Conservation (phyloP, 2,797 vertebrate genomes). For the Fundulus diaphanus region DNA sequence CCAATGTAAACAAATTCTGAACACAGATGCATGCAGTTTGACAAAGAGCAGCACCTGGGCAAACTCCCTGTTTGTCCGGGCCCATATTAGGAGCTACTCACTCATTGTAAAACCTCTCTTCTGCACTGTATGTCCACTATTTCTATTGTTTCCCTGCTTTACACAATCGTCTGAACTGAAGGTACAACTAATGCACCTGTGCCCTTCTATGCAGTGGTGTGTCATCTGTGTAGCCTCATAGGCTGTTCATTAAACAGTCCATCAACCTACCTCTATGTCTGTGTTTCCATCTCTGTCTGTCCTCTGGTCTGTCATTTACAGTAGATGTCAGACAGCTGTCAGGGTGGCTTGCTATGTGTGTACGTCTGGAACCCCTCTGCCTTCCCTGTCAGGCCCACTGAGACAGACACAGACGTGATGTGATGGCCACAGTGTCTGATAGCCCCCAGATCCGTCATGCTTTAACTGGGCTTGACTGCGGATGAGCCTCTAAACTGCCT, state of each 20-base stretch:
- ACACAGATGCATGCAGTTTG: constrained; percentile 26
- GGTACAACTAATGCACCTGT: constrained; percentile 65
- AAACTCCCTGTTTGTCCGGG: constrained; percentile 73
- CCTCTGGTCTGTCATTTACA: constrained; percentile 56
- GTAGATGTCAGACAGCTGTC: constrained; percentile 71
- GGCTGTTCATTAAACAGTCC: constrained; percentile 47
- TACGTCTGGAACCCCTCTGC: constrained; percentile 51
- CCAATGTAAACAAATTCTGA: constrained; percentile 59
- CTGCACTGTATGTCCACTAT: constrained; percentile 52
- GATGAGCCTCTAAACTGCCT: constrained; percentile 77
- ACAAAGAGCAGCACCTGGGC: constrained; percentile 83
- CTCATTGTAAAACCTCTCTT: constrained; percentile 72
- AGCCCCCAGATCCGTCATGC: constrained; percentile 73
- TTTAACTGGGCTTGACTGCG: constrained; percentile 78
- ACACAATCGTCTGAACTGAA: constrained; percentile 34
- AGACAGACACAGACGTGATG: constrained; percentile 75
- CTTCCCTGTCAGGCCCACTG: constrained; percentile 67
- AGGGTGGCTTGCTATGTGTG: constrained; percentile 28
- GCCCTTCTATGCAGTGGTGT: constrained; percentile 29
- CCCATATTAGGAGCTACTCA: constrained; percentile 79
- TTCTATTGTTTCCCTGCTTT: constrained; percentile 65
- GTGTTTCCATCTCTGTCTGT: constrained; percentile 52
- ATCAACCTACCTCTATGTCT: constrained; percentile 31
- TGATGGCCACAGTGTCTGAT: constrained; percentile 78
- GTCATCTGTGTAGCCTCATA: constrained; percentile 23